Percentiles rank a stretch among this genome's conserved stretches.
These are phyloP conservation scores for Gnatocerus cornutus DNA, from an alignment of 2,888 invertebrate species.

Conservation along the genomic window DNA sequence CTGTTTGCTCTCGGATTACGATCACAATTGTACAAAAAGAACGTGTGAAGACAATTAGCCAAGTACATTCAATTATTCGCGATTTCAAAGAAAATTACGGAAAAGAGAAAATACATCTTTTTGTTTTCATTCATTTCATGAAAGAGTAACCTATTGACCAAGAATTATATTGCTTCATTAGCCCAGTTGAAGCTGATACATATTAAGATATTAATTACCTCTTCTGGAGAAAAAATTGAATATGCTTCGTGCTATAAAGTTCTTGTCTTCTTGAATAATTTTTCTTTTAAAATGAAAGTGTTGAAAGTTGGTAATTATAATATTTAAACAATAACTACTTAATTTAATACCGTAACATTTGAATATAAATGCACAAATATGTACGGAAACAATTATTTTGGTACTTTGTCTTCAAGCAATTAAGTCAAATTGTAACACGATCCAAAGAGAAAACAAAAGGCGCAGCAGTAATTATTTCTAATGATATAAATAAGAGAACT, in stretches of 20 bases:
- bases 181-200: constrained; percentile 20
- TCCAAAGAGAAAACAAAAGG: neutral
- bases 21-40: constrained; percentile 24
- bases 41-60: constrained; percentile 22
- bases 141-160: constrained; percentile 2
- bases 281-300: constrained; percentile 9
- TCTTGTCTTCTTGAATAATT: constrained; percentile 3
- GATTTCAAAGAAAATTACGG: constrained; percentile 21
- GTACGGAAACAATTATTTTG: neutral
- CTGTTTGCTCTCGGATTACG: constrained; percentile 1
- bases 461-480: no score
- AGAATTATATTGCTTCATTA: constrained; percentile 23
- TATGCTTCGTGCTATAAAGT: constrained; percentile 2
- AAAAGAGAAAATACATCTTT: constrained; percentile 27
- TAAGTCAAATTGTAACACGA: neutral
- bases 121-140: neutral
- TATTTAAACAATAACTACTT: constrained; percentile 11
- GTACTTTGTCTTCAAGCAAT: neutral
- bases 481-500: no score
- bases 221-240: neutral
- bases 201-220: no score
- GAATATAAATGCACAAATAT: neutral
- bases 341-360: neutral
- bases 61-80: neutral
- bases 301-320: constrained; percentile 19